Base-by-base conservation (phyloP, 2,113 vertebrate genomes). In the Austrofundulus limnaeus region DNA sequence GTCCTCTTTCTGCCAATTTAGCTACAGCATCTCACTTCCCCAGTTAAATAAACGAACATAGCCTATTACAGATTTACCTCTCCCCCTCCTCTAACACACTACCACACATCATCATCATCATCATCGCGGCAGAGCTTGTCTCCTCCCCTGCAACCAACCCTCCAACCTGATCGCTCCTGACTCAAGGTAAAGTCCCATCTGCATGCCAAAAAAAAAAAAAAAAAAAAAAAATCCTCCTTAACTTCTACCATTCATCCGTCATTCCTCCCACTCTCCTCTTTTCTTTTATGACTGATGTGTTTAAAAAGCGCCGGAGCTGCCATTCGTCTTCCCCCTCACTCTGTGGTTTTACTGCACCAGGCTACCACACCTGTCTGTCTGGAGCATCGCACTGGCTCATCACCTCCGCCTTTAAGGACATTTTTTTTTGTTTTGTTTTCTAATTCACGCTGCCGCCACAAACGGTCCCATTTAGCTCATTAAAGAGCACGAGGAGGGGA, bases 351-450 rank as follows among this genome's bases (percentile, higher is more conserved):
- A 11, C 59, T 16, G 51, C 41, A 19, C 20, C 7, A 19, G 68
- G 64, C 76, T 61, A 84, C 81, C 78, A 68, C 82, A 87, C 85
- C 80, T 82, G 80, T 80, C 78, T 82, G 80, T 80, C 80, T 72
- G 72, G 66, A 37, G 50, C 69, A 47, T 60, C 51, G 61, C 76
- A 4, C 51, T 17, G 17, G 38, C 64, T 66, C 65, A 43, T 47
- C 24, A 11, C 47, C 54, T 57, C 53, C 12, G 51, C 69, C 11
- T 38, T 25, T 11, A 15, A 12, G 28, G 45, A 1, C 11, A 8
- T 13, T 39, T 3, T 9, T n/a, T n/a, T n/a, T n/a, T n/a, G n/a
- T n/a, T n/a, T n/a, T n/a, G n/a, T n/a, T n/a, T n/a, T n/a, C n/a
- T n/a, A n/a, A 66, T 54, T 39, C 37, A 16, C 52, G 7, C 52